Conservation (phyloP, 1,140 invertebrate species). For the Babylonia areolata region DNA sequence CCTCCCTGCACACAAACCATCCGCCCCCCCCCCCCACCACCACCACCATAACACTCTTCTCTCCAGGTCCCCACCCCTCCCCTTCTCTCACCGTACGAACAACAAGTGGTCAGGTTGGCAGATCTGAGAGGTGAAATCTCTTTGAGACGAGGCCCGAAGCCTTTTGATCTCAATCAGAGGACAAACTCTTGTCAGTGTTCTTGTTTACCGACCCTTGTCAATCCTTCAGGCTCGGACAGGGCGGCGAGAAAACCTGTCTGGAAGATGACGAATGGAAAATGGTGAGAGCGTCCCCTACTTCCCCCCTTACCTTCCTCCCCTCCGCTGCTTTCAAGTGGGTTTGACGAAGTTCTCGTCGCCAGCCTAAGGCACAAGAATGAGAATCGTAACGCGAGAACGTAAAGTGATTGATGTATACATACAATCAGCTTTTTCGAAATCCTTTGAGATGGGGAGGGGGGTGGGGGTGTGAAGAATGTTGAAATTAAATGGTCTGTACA, state of each 20-base stretch:
- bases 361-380: neutral
- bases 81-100: too few species aligned
- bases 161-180: conserved; percentile 24
- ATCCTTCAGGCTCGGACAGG: neutral
- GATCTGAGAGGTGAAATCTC: too few species aligned
- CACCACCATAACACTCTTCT: too few species aligned
- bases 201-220: conserved; percentile 21
- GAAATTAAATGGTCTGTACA: neutral
- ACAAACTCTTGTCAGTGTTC: conserved; percentile 9
- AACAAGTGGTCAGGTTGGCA: too few species aligned
- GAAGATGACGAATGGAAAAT: neutral
- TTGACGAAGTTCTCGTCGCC: neutral
- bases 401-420: neutral
- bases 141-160: neutral
- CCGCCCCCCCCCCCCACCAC: too few species aligned
- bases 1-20: too few species aligned
- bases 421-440: neutral
- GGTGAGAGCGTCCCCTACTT: neutral
- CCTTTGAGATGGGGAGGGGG: neutral
- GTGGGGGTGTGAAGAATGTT: neutral
- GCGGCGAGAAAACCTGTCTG: neutral
- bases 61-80: too few species aligned
- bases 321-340: neutral
- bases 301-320: too few species aligned
- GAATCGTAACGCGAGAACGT: too few species aligned